Evolutionary conservation across 2,888 invertebrate genomes (phyloP), one percentile per base, ranked within the genome.

Genomic region (Troglohyphantes excavatus): DNA sequence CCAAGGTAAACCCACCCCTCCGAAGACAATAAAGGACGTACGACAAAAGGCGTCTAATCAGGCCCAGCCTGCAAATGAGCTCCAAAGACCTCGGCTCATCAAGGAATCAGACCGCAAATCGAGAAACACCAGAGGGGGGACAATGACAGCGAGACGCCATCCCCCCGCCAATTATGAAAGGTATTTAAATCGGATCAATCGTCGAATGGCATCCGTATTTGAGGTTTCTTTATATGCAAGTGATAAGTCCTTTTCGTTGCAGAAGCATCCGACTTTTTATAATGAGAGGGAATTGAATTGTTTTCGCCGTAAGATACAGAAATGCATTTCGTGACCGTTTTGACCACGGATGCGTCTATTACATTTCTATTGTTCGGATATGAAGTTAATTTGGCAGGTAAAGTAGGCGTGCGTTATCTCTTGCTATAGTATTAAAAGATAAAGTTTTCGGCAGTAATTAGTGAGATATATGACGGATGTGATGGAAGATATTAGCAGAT

Each of bases 61-160:
- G 65, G 39, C 59, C 19, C 29, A 23, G 59, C 23, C 59, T 23
- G 53, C 67, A 39, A 68, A 81, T 68, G 26, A 81, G 53, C 9
- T 39, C 39, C 39, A 11, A 39, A 39, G 39, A 33, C 33, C 33
- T 33, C 33, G n/a, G n/a, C 59, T 63, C 39, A 43, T 26, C 46
- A 23, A 21, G 29, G 83, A 83, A 83, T 83, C 83, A 83, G 83
- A 83, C 83, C 83, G 83, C 72, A 82, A 61, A 81, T 70, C 21
- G 19, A 68, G 23, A 21, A 19, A 63, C 21, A 29, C 59, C 23
- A 19, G 19, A 63, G n/a, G 65, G 19, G 7, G 19, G 65, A 81
- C 53, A 81, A 46, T 53, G 79, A 17, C 61, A n/a, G 19, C 27
- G 46, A n/a, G n/a, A 26, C 53, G 9, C 33, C 33, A 21, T 33